Conservation (phyloP, 2,797 vertebrate species). For the Oreortyx pictus region DNA sequence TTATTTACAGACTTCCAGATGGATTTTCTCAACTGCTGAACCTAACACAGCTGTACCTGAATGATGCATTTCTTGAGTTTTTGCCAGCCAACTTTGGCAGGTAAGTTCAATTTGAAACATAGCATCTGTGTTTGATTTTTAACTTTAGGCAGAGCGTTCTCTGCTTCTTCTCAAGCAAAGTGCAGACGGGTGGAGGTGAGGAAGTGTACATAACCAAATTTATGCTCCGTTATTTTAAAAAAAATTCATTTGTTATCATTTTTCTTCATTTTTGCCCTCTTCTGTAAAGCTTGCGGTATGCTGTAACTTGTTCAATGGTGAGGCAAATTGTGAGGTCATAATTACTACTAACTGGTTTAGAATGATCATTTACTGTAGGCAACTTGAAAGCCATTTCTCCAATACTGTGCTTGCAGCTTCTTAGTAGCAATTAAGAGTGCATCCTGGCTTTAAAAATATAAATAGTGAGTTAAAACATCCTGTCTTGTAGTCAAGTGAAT, state of each 20-base stretch:
- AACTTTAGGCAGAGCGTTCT: neutral
- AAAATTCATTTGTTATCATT: neutral
- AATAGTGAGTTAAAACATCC: neutral
- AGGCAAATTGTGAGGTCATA: neutral
- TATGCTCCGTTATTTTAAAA: neutral
- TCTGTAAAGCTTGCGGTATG: neutral
- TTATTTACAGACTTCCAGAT: slow-evolving; percentile 91
- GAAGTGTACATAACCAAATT: neutral
- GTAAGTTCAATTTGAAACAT: slow-evolving; percentile 77
- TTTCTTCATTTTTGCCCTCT: neutral
- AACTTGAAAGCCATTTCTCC: neutral
- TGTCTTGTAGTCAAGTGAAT: neutral
- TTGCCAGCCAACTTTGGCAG: slow-evolving; percentile 97
- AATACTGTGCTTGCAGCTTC: neutral
- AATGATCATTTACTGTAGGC: neutral
- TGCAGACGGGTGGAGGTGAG: neutral
- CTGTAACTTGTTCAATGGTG: neutral
- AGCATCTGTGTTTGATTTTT: slow-evolving; percentile 12
- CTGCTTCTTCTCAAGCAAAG: neutral
- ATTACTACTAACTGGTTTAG: neutral
- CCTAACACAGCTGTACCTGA: slow-evolving; percentile 96
- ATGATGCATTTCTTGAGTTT: slow-evolving; percentile 98
- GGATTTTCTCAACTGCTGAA: slow-evolving; percentile 97
- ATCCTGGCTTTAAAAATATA: neutral
- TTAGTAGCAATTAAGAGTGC: neutral